Conservation (phyloP, 1,140 invertebrate genomes). For the Solenopsis fugax region DNA sequence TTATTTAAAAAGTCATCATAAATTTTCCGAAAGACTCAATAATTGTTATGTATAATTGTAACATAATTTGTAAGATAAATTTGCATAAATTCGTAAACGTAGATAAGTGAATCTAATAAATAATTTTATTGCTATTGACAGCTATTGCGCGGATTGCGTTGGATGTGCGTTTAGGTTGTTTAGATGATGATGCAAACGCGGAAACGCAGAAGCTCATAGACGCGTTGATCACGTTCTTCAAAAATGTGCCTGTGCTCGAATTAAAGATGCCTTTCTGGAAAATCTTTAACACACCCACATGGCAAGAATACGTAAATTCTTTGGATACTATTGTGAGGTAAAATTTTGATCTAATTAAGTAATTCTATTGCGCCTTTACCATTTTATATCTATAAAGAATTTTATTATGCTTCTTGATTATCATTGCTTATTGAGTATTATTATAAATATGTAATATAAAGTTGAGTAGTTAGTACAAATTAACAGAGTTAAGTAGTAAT, state of each 20-base stretch:
- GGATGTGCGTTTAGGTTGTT: conserved; percentile 92
- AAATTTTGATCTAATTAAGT: conserved; percentile 61
- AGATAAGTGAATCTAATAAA: conserved; percentile 31
- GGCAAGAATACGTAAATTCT: conserved; percentile 91
- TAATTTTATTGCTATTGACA: conserved; percentile 80
- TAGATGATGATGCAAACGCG: conserved; percentile 88
- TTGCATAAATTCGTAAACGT: neutral
- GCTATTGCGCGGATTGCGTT: conserved; percentile 93
- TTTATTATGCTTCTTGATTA: no score
- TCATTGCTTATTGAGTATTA: no score
- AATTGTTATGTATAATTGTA: neutral
- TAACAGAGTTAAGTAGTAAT: no score
- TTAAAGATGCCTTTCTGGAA: conserved; percentile 94
- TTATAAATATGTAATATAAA: no score
- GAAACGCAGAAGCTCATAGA: conserved; percentile 92
- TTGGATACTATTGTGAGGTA: conserved; percentile 90
- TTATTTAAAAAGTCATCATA: neutral
- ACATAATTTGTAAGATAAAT: neutral
- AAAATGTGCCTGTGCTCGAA: conserved; percentile 92
- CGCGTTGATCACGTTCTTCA: conserved; percentile 93
- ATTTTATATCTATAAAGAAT: no score
- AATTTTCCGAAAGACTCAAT: neutral
- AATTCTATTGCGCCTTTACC: no score
- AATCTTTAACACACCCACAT: conserved; percentile 91
- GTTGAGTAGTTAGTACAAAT: no score